Evolutionary conservation across 2,113 vertebrate species (phyloP).

Genomic region (human): GRCh38 chr12:54130501-54131000

Average conservation of each 20-base stretch:
- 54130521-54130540: background rate
- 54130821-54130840: background rate
- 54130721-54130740: background rate
- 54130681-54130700: background rate
- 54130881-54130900: background rate
- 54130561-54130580: background rate
- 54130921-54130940: background rate
- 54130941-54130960: background rate
- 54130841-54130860: background rate
- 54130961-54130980: background rate
- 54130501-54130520: constrained; percentile 19
- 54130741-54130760: background rate
- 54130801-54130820: background rate
- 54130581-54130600: background rate
- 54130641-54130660: background rate
- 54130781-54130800: background rate
- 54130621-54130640: background rate
- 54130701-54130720: background rate
- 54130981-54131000: background rate
- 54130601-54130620: background rate
- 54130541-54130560: background rate
- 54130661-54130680: background rate
- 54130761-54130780: background rate
- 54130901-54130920: background rate
- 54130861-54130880: background rate